Evolutionary conservation across 1,140 invertebrate species (phyloP).

Genomic region (Conus ventricosus): DNA sequence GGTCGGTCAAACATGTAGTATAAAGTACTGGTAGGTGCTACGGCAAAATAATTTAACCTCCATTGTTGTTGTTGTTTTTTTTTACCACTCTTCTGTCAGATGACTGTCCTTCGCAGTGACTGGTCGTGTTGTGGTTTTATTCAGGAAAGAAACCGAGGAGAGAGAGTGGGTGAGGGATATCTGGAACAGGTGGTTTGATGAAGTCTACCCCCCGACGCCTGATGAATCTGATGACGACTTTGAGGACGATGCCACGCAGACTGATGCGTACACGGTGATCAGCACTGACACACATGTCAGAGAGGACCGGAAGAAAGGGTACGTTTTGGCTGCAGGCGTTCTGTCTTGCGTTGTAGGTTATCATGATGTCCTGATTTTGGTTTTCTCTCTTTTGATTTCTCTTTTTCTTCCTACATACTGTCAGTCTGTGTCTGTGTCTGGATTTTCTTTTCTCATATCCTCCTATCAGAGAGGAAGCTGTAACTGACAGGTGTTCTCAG

Average conservation of each 20-base stretch:
- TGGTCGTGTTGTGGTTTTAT: not conserved
- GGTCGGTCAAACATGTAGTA: too few relatives aligned
- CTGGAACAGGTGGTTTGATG: conserved; percentile 75
- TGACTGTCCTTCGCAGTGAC: too few relatives aligned
- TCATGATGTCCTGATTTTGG: not conserved
- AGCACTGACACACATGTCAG: conserved; percentile 36
- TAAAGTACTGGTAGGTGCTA: too few relatives aligned
- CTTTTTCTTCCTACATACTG: not conserved
- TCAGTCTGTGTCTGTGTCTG: too few relatives aligned
- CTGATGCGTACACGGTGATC: conserved; percentile 17
- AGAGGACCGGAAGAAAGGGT: conserved; percentile 54
- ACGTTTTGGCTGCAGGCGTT: not conserved
- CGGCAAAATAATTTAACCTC: too few relatives aligned
- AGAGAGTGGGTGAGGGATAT: conserved; percentile 72
- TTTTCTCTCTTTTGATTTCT: not conserved
- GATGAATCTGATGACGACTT: conserved; percentile 63
- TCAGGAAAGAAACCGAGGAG: conserved; percentile 54
- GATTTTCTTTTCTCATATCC: too few relatives aligned
- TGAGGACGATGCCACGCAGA: conserved; percentile 45
- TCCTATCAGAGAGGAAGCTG: too few relatives aligned
- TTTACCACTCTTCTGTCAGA: too few relatives aligned
- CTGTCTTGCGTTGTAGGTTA: not conserved
- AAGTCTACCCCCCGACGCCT: conserved; percentile 69
- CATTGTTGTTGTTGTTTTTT: too few relatives aligned
- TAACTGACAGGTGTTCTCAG: too few relatives aligned